Evolutionary conservation across 2,888 invertebrate genomes (phyloP).

Genomic region (Acrocera orbiculus): DNA sequence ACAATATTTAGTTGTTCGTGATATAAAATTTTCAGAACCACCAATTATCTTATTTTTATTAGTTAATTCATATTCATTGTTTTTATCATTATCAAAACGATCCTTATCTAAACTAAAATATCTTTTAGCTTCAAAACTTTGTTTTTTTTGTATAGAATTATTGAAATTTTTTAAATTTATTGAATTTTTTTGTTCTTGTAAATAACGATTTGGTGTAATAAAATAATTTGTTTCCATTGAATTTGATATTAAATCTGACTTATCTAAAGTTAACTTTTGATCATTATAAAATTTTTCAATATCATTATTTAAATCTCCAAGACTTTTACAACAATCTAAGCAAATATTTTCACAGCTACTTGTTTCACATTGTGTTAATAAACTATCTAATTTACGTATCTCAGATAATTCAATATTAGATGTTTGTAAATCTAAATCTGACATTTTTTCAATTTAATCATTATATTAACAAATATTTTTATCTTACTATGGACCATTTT

Average conservation of each 20-base stretch:
- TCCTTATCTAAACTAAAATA: constrained; percentile 17
- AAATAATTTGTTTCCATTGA: constrained; percentile 15
- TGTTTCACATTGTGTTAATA: constrained; percentile 19
- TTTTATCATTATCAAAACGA: constrained; percentile 10
- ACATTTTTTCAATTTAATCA: constrained; percentile 14
- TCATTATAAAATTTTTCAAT: constrained; percentile 9
- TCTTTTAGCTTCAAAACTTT: constrained; percentile 13
- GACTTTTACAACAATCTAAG: constrained; percentile 18
- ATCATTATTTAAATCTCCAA: constrained; percentile 15
- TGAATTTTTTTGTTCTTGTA: constrained; percentile 5
- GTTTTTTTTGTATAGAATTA: constrained; percentile 13
- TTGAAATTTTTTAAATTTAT: constrained; percentile 12
- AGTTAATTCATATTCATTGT: constrained; percentile 1
- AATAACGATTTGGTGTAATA: constrained; percentile 4
- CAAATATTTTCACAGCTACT: constrained; percentile 20
- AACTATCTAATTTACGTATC: constrained; percentile 19
- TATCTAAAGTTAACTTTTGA: constrained; percentile 6
- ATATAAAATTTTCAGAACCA: constrained; percentile 11
- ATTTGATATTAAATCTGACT: constrained; percentile 13
- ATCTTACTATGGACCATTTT: no score
- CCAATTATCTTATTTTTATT: constrained; percentile 7
- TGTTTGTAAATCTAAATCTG: constrained; percentile 17
- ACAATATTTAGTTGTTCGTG: constrained; percentile 13
- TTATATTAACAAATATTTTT: neutral
- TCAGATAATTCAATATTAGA: constrained; percentile 20